These are phyloP conservation scores for Pipistrellus kuhlii DNA, from an alignment of 2,797 vertebrate genomes.

Conservation along the genomic window DNA sequence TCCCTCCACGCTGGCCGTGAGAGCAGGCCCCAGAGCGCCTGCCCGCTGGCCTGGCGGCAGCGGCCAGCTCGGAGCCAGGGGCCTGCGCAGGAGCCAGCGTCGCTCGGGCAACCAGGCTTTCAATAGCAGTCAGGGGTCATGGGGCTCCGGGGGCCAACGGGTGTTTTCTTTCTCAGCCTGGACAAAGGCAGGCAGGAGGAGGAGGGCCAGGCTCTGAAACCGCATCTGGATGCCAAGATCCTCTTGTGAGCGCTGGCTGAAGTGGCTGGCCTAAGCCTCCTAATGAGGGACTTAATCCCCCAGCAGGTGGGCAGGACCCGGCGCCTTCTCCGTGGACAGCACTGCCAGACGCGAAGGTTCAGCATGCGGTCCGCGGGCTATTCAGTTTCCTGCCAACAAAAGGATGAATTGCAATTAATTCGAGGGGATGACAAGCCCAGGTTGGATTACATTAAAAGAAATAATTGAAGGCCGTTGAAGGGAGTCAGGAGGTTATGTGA, in stretches of 20 bases:
- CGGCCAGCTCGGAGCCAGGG: not conserved
- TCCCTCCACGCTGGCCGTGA: not conserved
- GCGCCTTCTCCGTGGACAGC: not conserved
- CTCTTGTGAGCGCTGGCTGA: not conserved
- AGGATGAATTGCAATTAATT: slow-evolving; percentile 14
- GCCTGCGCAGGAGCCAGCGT: not conserved
- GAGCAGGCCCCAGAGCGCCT: not conserved
- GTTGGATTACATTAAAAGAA: slow-evolving; percentile 65
- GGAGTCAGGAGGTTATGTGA: slow-evolving; percentile 32
- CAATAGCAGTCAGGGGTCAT: not conserved
- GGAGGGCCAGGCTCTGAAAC: not conserved
- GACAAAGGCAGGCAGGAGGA: slow-evolving; percentile 1
- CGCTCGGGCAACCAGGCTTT: not conserved
- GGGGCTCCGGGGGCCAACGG: not conserved
- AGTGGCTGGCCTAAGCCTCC: slow-evolving; percentile 18
- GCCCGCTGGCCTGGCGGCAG: fast-evolving
- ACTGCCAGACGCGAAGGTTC: slow-evolving; percentile 52
- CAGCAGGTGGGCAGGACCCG: slow-evolving; percentile 53
- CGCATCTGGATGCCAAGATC: not conserved
- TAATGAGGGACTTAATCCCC: slow-evolving; percentile 46
- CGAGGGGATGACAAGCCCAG: slow-evolving; percentile 48
- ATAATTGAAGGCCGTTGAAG: slow-evolving; percentile 61
- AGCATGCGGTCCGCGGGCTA: not conserved
- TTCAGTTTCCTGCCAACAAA: not conserved
- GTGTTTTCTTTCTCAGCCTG: not conserved